phyloP scores from a whole-genome alignment of 2,113 vertebrate genomes.

The Trichechus manatus region DNA sequence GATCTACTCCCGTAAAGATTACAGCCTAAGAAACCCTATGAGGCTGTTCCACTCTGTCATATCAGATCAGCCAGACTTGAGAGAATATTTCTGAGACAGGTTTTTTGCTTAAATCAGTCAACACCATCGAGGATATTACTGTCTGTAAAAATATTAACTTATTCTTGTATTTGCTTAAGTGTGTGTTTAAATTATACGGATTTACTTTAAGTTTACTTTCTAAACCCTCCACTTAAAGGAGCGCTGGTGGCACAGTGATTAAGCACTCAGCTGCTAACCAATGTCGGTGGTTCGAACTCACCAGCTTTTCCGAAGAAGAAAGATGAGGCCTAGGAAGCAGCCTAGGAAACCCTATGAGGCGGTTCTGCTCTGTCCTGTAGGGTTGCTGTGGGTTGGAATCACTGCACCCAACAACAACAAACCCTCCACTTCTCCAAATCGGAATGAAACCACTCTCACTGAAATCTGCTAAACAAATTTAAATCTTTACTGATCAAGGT shows the following conservation, averaged over 20 bases:
- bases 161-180: not conserved
- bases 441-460: slow-evolving; percentile 56
- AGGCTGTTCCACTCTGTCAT: too few relatives aligned
- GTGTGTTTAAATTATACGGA: slow-evolving; percentile 49
- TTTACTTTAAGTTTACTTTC: slow-evolving; percentile 56
- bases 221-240: not conserved
- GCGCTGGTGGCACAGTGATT: too few relatives aligned
- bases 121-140: not conserved
- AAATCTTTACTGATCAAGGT: slow-evolving; percentile 18
- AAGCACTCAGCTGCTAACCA: too few relatives aligned
- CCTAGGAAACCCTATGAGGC: too few relatives aligned
- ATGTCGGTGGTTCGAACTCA: too few relatives aligned
- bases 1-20: too few relatives aligned
- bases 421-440: slow-evolving; percentile 53
- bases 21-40: too few relatives aligned
- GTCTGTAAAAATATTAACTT: slow-evolving; percentile 57
- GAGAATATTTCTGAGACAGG: not conserved
- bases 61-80: not conserved
- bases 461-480: slow-evolving; percentile 34
- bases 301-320: too few relatives aligned
- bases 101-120: not conserved
- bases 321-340: too few relatives aligned
- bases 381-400: too few relatives aligned
- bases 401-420: not conserved
- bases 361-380: too few relatives aligned